Evolutionary conservation across 2,797 vertebrate species (phyloP), one percentile per base, ranked within the genome.

Genomic region (Delichon dasypus): DNA sequence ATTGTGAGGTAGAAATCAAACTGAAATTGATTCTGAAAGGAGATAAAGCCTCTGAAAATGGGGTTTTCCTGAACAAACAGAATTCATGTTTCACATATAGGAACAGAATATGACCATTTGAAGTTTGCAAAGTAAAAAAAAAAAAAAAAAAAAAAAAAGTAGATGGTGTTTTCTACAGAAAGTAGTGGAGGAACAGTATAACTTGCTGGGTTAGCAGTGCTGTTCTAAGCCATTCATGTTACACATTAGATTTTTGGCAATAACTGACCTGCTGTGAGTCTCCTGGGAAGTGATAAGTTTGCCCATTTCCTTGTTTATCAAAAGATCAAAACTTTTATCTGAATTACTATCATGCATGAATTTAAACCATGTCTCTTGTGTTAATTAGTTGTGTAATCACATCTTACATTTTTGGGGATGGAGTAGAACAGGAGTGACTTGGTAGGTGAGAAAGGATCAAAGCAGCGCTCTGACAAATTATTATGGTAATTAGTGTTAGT

Each of bases 361-460:
- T 95, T 93, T 97, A 97, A 97, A 96, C 93, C 90, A 96, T 96
- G 78, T 94, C 92, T 96, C 94, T 96, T 85, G 84, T 97, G 96
- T 95, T 97, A 98, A 98, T 98, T 97, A 94, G 95, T 95, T 97
- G 91, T 91, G 87, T 97, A 97, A 98, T 97, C 97, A 96, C 85
- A 92, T 88, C 96, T 92, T 96, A 96, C 95, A 88, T 84, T 93
- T 97, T 76, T 93, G 88, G 93, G 96, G 95, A 95, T 62, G 67
- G 91, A 96, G 93, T 81, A 96, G 89, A 96, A 89, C 60, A 84
- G 70, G 89, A 95, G 71, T 89, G 96, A 96, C 94, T 97, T 95
- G 88, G 90, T 97, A 97, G 95, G 94, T 98, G 97, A 97, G 95
- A 97, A 97, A 96, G 96, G 94, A 98, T 97, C 96, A 98, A 97